Evolutionary conservation across 2,113 vertebrate species (phyloP).

Genomic region (Festucalex cinctus): DNA sequence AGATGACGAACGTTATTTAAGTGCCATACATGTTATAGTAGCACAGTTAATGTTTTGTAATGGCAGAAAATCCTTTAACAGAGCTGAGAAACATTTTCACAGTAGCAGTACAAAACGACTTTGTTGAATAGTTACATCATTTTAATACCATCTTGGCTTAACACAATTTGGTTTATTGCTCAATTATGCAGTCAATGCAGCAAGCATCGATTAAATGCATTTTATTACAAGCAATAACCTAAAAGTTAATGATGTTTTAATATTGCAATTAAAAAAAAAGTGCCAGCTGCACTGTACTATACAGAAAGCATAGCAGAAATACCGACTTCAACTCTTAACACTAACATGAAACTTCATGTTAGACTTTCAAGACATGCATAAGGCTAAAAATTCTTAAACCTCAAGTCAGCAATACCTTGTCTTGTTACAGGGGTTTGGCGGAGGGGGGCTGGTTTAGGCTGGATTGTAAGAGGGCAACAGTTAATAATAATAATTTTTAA

Average conservation of each 20-base stretch:
- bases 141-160: not conserved
- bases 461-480: constrained; percentile 41
- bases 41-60: not conserved
- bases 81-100: not conserved
- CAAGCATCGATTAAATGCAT: not conserved
- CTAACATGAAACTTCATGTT: not conserved
- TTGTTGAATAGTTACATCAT: not conserved
- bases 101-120: not conserved
- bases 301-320: not conserved
- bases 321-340: not conserved
- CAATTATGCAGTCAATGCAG: not conserved
- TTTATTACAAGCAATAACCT: not conserved
- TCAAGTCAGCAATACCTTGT: constrained; percentile 53
- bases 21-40: not conserved
- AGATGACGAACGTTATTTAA: not conserved
- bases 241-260: not conserved
- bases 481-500: no score
- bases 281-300: not conserved
- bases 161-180: not conserved
- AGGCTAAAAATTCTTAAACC: constrained; percentile 23
- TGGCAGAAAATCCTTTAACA: not conserved
- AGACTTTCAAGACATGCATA: constrained; percentile 10
- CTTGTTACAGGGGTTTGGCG: constrained; percentile 56
- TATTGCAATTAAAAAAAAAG: not conserved
- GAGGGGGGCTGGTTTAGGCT: constrained; percentile 59